Base-by-base conservation (phyloP, 2,888 invertebrate genomes). In the Apodemia mormo region DNA sequence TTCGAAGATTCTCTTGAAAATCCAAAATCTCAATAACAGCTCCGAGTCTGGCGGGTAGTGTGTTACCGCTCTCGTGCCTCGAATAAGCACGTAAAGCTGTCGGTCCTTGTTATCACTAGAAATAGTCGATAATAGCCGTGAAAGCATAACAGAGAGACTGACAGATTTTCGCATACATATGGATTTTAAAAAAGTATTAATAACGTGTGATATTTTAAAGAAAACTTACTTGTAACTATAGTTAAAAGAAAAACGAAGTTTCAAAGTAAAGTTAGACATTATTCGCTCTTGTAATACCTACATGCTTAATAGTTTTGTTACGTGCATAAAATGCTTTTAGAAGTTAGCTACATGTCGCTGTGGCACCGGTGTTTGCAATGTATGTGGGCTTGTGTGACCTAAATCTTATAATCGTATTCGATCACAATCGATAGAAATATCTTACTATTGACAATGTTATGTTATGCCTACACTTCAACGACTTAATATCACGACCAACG, bases 301-400 rank as follows among this genome's bases (percentile, higher is more conserved):
- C 52, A 54, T 6, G n/a, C n/a, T 52, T 52, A 52, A 52, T 52
- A 52, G n/a, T 52, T n/a, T n/a, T 14, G n/a, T 14, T 52, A 52
- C 7, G 52, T 54, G 22, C 22, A 54, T 22, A 54, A 54, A 54
- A 22, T 54, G 22, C 52, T 14, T 54, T 54, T 54, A 54, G 6
- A 54, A 54, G 52, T 54, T 22, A 49, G 49, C 14, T 49, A 64
- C 37, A 37, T 69, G 67, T 65, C 33, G 68, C 61, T 52, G 52
- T n/a, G n/a, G 52, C 33, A 7, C 61, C 33, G 33, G 33, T 64
- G 61, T 64, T 37, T 64, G 61, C 37, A 37, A 64, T 37, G 7
- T 49, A 58, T 65, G 40, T 69, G 54, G 71, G 71, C 71, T 70
- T 72, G 68, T 65, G 70, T 71, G 71, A 76, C 72, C 71, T 66